Percentiles rank a stretch among this genome's conserved stretches.
Evolutionary conservation across 2,888 invertebrate species (phyloP).

Genomic region (Drosophila mettleri): DNA sequence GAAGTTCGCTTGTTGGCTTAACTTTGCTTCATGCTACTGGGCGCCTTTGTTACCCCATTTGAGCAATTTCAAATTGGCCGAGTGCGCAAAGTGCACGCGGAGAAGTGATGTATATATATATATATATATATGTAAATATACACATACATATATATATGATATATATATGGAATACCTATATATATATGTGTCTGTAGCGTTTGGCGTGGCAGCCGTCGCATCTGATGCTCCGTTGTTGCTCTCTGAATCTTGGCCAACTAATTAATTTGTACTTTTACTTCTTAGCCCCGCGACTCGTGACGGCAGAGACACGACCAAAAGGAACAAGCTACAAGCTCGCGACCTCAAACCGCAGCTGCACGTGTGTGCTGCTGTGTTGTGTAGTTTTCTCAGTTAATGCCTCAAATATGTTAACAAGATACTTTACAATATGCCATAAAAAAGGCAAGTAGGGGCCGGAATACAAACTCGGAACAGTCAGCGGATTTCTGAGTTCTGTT

Average conservation of each 20-base stretch:
- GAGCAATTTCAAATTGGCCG: constrained; percentile 58
- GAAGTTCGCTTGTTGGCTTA: constrained; percentile 62
- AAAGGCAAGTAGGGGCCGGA: constrained; percentile 36
- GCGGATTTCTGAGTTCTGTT: constrained; percentile 72
- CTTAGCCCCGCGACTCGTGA: constrained; percentile 10
- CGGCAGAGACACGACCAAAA: neutral
- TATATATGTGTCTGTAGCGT: neutral
- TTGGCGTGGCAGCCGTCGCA: constrained; percentile 21
- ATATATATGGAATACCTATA: neutral
- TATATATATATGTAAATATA: neutral
- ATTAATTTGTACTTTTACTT: constrained; percentile 69
- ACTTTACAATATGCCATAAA: constrained; percentile 76
- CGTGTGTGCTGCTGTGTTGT: constrained; percentile 41
- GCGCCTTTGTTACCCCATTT: constrained; percentile 42
- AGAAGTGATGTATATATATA: neutral
- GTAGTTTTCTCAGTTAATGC: constrained; percentile 74
- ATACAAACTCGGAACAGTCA: constrained; percentile 67
- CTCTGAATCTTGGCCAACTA: constrained; percentile 61
- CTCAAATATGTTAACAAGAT: constrained; percentile 79
- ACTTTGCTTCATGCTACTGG: constrained; percentile 37
- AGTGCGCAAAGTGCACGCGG: constrained; percentile 54
- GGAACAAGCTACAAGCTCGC: constrained; percentile 9
- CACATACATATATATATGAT: neutral
- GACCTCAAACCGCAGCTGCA: constrained; percentile 18
- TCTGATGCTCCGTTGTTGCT: constrained; percentile 31